phyloP scores from a whole-genome alignment of 2,113 vertebrate species.

The Corythoichthys intestinalis region DNA sequence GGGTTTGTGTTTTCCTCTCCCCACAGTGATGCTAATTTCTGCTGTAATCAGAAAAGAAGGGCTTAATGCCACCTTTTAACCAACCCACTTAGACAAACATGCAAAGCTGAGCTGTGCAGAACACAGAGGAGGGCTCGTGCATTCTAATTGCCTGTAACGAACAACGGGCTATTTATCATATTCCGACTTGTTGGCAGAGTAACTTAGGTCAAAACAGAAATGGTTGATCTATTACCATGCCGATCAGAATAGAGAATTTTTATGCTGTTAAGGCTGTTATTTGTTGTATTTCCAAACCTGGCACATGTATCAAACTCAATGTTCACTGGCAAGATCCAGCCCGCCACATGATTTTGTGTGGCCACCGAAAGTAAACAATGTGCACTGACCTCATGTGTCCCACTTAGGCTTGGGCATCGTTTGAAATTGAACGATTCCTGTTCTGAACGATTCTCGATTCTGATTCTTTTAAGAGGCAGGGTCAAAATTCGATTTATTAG shows the following conservation, averaged over 20 bases:
- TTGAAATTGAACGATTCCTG: no score
- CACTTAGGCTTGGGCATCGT: no score
- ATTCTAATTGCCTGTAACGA: slow-evolving; percentile 74
- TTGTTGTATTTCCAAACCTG: neutral
- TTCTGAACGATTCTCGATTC: no score
- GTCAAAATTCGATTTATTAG: no score
- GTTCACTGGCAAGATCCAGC: no score
- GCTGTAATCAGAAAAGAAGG: slow-evolving; percentile 77
- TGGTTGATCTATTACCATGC: neutral
- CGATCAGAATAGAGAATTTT: neutral
- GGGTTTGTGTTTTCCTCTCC: slow-evolving; percentile 71
- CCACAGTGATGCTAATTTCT: slow-evolving; percentile 78
- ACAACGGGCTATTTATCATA: slow-evolving; percentile 73
- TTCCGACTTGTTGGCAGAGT: slow-evolving; percentile 68
- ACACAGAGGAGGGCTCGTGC: slow-evolving; percentile 69
- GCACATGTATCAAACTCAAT: no score
- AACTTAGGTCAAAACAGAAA: slow-evolving; percentile 53
- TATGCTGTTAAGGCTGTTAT: neutral
- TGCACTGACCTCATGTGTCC: no score
- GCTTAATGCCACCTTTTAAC: slow-evolving; percentile 80
- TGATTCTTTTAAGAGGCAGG: no score
- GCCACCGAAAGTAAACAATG: no score
- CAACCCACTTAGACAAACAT: slow-evolving; percentile 80
- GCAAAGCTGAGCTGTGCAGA: slow-evolving; percentile 63
- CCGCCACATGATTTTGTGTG: no score